These are phyloP conservation scores for Psococerastis gibbosa DNA, from an alignment of 2,888 invertebrate species.

Conservation along the genomic window DNA sequence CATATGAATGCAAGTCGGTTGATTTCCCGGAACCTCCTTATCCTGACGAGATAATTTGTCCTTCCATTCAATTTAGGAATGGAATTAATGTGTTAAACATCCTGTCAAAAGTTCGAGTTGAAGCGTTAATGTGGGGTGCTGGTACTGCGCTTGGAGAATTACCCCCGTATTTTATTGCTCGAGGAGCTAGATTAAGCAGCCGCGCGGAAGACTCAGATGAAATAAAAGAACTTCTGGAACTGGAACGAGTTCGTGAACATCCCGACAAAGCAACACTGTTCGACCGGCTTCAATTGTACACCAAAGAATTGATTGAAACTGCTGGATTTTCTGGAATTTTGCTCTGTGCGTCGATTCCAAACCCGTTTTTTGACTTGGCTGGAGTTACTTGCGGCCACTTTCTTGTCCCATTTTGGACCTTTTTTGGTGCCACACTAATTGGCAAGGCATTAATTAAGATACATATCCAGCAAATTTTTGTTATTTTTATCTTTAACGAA, in stretches of 20 bases:
- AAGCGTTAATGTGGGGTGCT: constrained; percentile 95
- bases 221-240: constrained; percentile 50
- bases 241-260: constrained; percentile 37
- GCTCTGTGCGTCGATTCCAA: constrained; percentile 94
- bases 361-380: constrained; percentile 95
- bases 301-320: constrained; percentile 73
- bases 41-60: constrained; percentile 67
- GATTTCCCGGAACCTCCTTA: constrained; percentile 97
- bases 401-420: constrained; percentile 98
- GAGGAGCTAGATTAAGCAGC: constrained; percentile 54
- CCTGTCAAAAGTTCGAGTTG: constrained; percentile 85
- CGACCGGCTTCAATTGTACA: no score
- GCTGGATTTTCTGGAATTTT: constrained; percentile 93
- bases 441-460: constrained; percentile 96
- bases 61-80: neutral
- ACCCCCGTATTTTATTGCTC: constrained; percentile 99
- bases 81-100: constrained; percentile 66
- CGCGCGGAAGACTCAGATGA: constrained; percentile 46
- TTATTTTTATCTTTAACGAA: constrained; percentile 93
- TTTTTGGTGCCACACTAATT: constrained; percentile 95
- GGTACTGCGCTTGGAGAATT: constrained; percentile 98
- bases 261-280: constrained; percentile 19
- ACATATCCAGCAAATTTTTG: constrained; percentile 94
- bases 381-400: constrained; percentile 98
- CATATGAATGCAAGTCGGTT: constrained; percentile 87